Conservation (phyloP, 1,140 invertebrate species). For the Bradysia coprophila region DNA sequence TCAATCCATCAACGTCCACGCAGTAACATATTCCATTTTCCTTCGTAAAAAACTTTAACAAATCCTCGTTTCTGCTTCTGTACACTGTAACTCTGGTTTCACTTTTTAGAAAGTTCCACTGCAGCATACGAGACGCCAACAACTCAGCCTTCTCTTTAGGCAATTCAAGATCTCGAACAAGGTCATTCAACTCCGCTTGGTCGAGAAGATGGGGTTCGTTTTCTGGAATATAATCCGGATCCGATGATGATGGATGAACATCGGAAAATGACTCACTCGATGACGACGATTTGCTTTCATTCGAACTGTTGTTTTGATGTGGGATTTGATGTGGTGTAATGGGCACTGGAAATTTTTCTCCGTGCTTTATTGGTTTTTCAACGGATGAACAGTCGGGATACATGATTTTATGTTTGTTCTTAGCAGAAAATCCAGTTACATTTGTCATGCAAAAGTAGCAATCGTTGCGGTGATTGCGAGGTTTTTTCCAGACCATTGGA, state of each 20-base stretch:
- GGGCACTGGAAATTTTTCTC: background rate
- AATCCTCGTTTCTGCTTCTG: background rate
- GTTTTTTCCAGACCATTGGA: slow-evolving; percentile 6
- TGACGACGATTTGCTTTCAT: no score
- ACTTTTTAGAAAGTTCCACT: background rate
- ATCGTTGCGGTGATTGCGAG: slow-evolving; percentile 4
- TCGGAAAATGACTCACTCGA: background rate
- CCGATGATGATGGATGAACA: background rate
- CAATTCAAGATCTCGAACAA: background rate
- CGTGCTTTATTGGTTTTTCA: background rate
- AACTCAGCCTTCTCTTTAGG: background rate
- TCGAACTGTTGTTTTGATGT: background rate
- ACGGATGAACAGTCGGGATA: slow-evolving; percentile 2
- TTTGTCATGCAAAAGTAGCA: slow-evolving; percentile 6
- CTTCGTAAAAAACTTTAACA: background rate
- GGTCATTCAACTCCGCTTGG: background rate
- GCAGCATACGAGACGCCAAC: background rate
- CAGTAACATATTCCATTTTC: background rate
- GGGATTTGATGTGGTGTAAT: background rate
- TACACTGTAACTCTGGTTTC: background rate
- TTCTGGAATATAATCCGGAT: background rate
- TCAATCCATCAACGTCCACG: background rate
- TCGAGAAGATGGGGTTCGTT: background rate
- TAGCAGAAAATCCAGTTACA: no score
- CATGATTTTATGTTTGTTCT: slow-evolving; percentile 4